phyloP scores from a whole-genome alignment of 2,888 invertebrate species.

The Dryococelus australis region DNA sequence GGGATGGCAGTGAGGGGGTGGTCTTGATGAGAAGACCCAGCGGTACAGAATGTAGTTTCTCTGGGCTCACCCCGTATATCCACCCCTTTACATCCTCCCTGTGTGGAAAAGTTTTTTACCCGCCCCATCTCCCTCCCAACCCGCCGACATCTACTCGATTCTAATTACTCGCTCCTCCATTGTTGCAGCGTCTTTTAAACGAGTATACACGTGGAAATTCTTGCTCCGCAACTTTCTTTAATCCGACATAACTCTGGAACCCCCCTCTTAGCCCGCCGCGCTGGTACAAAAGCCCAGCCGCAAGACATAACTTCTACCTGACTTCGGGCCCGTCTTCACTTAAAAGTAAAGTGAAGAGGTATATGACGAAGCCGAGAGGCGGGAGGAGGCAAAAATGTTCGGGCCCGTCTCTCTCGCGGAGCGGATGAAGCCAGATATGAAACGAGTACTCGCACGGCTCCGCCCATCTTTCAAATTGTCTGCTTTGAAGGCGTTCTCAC shows the following conservation, averaged over 20 bases:
- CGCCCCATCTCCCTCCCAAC: background rate
- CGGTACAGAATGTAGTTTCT: conserved; percentile 3
- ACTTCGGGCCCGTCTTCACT: background rate
- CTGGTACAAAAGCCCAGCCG: background rate
- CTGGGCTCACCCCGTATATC: background rate
- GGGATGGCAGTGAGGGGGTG: background rate
- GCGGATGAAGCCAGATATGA: conserved; percentile 16
- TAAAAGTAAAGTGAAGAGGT: conserved; percentile 11
- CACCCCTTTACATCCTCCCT: background rate
- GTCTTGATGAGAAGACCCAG: conserved; percentile 7
- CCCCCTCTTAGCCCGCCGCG: background rate
- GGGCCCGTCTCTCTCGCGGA: background rate
- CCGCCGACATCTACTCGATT: conserved; percentile 10
- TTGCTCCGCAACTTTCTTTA: conserved; percentile 6
- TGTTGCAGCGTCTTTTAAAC: conserved; percentile 16
- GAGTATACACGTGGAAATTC: background rate
- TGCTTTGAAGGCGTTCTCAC: conserved; percentile 9
- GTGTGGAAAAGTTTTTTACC: background rate
- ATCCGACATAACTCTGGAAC: background rate
- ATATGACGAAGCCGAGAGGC: background rate
- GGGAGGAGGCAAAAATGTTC: background rate
- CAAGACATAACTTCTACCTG: conserved; percentile 16
- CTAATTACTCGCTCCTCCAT: conserved; percentile 16
- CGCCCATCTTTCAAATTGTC: conserved; percentile 9
- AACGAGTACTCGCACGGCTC: background rate